phyloP scores from a whole-genome alignment of 2,797 vertebrate genomes.

The Onychomys leucogaster region DNA sequence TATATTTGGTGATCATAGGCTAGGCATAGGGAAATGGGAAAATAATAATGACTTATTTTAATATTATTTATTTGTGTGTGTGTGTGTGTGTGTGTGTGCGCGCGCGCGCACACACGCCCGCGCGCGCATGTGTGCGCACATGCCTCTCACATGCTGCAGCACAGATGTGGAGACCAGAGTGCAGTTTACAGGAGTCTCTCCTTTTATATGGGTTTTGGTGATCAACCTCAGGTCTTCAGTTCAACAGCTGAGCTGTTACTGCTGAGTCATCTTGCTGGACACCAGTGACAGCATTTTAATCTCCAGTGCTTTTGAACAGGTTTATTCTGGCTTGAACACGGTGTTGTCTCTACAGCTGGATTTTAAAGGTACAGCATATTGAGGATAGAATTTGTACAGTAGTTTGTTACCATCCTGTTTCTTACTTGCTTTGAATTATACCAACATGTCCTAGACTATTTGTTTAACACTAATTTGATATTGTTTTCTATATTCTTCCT shows the following conservation, averaged over 20 bases:
- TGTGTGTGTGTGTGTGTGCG: no score
- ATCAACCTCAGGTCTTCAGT: neutral
- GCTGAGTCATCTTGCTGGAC: neutral
- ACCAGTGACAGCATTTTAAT: neutral
- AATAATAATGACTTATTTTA: neutral
- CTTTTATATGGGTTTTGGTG: neutral
- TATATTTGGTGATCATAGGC: neutral
- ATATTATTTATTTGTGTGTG: neutral
- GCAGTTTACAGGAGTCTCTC: neutral
- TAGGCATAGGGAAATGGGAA: neutral
- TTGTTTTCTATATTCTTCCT: neutral
- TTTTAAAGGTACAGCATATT: neutral
- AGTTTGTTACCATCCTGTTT: neutral
- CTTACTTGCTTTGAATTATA: neutral
- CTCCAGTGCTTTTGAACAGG: neutral
- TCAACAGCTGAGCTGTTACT: neutral
- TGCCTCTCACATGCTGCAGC: neutral
- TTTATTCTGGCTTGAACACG: constrained; percentile 5
- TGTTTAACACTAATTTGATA: neutral
- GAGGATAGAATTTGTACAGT: neutral
- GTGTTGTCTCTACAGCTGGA: neutral
- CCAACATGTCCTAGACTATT: neutral
- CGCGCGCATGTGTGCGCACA: no score
- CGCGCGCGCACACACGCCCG: no score
- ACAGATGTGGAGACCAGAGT: neutral